Percentiles rank a stretch among this genome's conserved stretches.
Evolutionary conservation across 2,113 vertebrate genomes (phyloP).

Genomic region (Pongo abelii): DNA sequence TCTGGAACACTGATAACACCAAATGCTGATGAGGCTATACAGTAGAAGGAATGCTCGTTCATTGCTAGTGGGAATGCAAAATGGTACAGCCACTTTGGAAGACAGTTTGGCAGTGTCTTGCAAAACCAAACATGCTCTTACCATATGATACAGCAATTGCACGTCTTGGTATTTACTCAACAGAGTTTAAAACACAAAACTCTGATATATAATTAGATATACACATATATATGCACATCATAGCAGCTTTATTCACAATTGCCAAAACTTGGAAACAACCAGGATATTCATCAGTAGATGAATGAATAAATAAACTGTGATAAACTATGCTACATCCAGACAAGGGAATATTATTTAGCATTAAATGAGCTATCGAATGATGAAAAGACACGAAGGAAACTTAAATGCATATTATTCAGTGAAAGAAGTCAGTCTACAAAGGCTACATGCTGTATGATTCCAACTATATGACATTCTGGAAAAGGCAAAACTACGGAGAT

Average conservation of each 20-base stretch:
- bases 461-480: background rate
- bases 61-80: no score
- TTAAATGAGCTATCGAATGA: background rate
- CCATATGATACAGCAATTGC: background rate
- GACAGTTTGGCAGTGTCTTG: background rate
- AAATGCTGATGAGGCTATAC: background rate
- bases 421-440: background rate
- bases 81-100: background rate
- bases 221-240: no score
- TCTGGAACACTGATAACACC: background rate
- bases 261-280: background rate
- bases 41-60: background rate
- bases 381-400: background rate
- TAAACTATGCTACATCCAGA: background rate
- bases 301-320: background rate
- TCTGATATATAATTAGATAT: no score
- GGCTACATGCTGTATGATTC: background rate
- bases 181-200: background rate
- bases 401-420: background rate
- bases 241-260: background rate
- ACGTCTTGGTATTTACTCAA: background rate
- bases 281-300: background rate
- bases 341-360: background rate
- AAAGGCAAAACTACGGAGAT: background rate
- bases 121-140: background rate